phyloP scores from a whole-genome alignment of 1,140 invertebrate genomes.

The Proales similis region DNA sequence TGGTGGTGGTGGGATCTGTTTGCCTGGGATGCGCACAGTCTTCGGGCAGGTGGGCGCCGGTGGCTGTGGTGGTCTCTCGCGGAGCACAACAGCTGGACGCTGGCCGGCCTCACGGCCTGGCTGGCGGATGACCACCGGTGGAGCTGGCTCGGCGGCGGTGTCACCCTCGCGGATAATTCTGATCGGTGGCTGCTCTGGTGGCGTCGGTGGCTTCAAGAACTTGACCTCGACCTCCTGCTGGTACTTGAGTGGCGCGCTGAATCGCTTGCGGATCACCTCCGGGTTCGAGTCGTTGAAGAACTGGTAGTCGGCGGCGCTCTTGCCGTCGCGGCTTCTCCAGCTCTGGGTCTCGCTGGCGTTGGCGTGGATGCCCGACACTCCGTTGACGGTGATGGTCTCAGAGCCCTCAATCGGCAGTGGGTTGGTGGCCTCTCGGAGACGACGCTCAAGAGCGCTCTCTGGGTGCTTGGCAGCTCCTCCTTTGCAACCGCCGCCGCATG shows the following conservation, averaged over 20 bases:
- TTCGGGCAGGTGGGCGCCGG: neutral
- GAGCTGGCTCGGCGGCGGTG: slow-evolving; percentile 17
- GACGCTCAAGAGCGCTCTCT: no score
- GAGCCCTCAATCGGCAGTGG: no score
- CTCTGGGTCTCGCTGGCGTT: no score
- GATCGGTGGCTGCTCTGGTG: neutral
- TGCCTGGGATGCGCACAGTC: slow-evolving; percentile 1
- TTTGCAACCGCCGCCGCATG: no score
- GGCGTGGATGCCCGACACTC: no score
- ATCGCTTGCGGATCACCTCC: neutral
- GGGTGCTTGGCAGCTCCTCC: no score
- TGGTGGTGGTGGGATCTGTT: slow-evolving; percentile 9
- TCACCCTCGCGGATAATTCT: no score
- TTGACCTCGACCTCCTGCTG: slow-evolving; percentile 1
- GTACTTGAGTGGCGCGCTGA: neutral
- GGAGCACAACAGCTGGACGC: neutral
- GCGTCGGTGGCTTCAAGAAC: slow-evolving; percentile 11
- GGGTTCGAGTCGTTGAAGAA: slow-evolving; percentile 8
- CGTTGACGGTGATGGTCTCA: no score
- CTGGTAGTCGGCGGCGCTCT: no score
- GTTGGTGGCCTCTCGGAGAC: no score
- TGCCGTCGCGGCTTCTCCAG: no score
- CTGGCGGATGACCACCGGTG: slow-evolving; percentile 18
- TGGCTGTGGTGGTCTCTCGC: slow-evolving; percentile 23
- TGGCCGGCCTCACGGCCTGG: neutral